A percentile compares a stretch with the other conserved stretches of the same genome.
Conservation (phyloP, 2,113 vertebrate genomes). For the Limanda limanda region DNA sequence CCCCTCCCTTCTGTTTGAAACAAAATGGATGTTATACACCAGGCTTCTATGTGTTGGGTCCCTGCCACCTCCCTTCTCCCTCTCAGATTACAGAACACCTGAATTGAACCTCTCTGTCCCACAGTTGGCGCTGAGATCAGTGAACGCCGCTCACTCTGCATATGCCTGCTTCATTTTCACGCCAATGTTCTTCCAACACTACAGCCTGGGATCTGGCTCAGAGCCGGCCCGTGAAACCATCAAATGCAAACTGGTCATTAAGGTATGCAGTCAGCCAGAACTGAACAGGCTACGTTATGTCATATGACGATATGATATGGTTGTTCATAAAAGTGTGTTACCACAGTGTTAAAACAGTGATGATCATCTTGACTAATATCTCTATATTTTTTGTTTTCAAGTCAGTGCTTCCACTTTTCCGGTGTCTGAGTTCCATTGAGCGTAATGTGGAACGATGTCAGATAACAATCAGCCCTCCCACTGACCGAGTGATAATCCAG, state of each 20-base stretch:
- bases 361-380: background rate
- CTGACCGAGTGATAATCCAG: conserved; percentile 83
- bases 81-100: background rate
- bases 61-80: background rate
- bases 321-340: background rate
- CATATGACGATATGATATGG: background rate
- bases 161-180: conserved; percentile 91
- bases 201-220: conserved; percentile 74
- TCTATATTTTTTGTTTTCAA: conserved; percentile 56
- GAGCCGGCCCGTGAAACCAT: conserved; percentile 54
- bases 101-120: conserved; percentile 1
- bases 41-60: background rate
- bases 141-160: conserved; percentile 90
- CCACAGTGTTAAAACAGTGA: background rate
- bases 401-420: conserved; percentile 92
- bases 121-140: conserved; percentile 90
- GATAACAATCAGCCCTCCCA: conserved; percentile 80
- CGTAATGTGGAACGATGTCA: conserved; percentile 89
- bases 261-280: conserved; percentile 78
- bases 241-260: conserved; percentile 88
- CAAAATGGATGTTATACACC: background rate
- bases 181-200: conserved; percentile 89
- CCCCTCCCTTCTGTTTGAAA: background rate
- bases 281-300: too few relatives aligned
- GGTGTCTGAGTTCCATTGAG: conserved; percentile 85